phyloP scores from a whole-genome alignment of 1,140 invertebrate genomes.

The Sycophaga agraensis region DNA sequence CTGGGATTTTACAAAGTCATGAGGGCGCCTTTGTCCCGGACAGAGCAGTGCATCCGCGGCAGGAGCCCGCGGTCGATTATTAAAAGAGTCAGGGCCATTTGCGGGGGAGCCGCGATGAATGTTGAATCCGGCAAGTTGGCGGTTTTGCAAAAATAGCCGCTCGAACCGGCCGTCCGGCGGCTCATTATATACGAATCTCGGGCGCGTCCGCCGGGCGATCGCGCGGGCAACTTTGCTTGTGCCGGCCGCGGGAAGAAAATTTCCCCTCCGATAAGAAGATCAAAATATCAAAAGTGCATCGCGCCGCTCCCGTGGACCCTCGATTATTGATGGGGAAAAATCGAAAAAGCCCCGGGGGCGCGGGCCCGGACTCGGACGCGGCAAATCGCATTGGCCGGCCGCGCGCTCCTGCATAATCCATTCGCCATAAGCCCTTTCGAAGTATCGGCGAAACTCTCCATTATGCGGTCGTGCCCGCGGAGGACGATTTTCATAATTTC shows the following conservation, averaged over 20 bases:
- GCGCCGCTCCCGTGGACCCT: not conserved
- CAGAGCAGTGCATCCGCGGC: not conserved
- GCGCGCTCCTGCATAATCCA: slow-evolving; percentile 1
- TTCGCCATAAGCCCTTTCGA: not conserved
- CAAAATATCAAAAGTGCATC: slow-evolving; percentile 13
- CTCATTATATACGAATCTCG: too few species aligned
- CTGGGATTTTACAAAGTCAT: too few species aligned
- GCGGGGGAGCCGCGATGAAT: not conserved
- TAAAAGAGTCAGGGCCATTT: not conserved
- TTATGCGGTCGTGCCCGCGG: not conserved
- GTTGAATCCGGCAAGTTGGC: not conserved
- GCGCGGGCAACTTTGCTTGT: not conserved
- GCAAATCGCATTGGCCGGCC: slow-evolving; percentile 13
- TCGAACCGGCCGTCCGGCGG: not conserved
- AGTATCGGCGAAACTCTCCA: slow-evolving; percentile 16
- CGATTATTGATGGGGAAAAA: slow-evolving; percentile 16
- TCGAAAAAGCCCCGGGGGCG: too few species aligned
- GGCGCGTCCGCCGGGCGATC: too few species aligned
- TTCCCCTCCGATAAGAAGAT: slow-evolving; percentile 18
- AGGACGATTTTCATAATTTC: slow-evolving; percentile 16
- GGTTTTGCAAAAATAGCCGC: not conserved
- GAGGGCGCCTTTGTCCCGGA: too few species aligned
- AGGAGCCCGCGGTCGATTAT: not conserved
- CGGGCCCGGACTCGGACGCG: not conserved
- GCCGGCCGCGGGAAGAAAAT: not conserved